Conservation (phyloP, 2,888 invertebrate species). For the Schizotus pectinicornis region DNA sequence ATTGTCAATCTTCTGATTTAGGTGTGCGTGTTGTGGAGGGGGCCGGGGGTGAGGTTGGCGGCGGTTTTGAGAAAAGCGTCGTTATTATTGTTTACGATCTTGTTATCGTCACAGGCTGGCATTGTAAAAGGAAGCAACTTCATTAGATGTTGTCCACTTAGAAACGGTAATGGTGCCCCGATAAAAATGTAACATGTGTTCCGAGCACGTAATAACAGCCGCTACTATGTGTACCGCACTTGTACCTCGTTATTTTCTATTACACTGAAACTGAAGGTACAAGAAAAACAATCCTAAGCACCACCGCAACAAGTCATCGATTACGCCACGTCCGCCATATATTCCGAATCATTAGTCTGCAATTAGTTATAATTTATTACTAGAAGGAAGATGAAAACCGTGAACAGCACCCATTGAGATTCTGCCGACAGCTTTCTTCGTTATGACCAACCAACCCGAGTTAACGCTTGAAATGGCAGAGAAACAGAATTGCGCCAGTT, state of each 20-base stretch:
- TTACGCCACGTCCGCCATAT: slow-evolving; percentile 13
- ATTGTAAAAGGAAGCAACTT: slow-evolving; percentile 19
- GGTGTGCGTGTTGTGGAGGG: too few relatives aligned
- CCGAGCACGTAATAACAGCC: slow-evolving; percentile 23
- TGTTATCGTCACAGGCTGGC: slow-evolving; percentile 6
- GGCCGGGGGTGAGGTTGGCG: too few relatives aligned
- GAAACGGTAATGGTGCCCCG: slow-evolving; percentile 28
- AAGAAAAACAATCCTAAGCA: slow-evolving; percentile 19
- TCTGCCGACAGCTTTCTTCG: slow-evolving; percentile 11
- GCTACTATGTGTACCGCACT: slow-evolving; percentile 20
- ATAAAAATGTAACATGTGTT: slow-evolving; percentile 30
- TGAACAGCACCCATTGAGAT: slow-evolving; percentile 3
- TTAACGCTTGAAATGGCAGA: neutral
- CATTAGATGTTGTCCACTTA: slow-evolving; percentile 28
- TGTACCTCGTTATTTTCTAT: slow-evolving; percentile 25
- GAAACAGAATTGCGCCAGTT: too few relatives aligned
- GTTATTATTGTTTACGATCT: neutral
- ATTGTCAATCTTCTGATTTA: too few relatives aligned
- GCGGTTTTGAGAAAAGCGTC: too few relatives aligned
- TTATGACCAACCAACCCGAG: neutral
- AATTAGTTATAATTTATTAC: slow-evolving; percentile 19
- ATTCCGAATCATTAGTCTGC: slow-evolving; percentile 16
- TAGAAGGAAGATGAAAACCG: slow-evolving; percentile 4
- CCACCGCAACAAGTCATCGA: slow-evolving; percentile 9
- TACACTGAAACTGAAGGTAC: slow-evolving; percentile 10